Evolutionary conservation across 2,888 invertebrate genomes (phyloP).

Genomic region (Boloria euphrosyne): DNA sequence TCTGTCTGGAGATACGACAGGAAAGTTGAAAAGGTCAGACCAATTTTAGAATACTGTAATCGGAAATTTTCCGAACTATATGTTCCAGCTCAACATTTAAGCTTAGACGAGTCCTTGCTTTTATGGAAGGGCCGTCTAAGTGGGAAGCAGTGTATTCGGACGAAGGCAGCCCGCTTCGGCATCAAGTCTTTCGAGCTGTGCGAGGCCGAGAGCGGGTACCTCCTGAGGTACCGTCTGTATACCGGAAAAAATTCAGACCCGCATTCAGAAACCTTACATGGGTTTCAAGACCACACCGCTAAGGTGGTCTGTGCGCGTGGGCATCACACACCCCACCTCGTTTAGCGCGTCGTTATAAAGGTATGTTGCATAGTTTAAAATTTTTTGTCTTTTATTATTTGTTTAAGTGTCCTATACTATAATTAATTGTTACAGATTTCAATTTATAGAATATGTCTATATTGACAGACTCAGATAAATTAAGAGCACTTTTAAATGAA

Average conservation of each 20-base stretch:
- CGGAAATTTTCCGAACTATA: too few relatives aligned
- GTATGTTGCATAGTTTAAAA: background rate
- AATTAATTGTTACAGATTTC: conserved; percentile 5
- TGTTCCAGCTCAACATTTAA: too few relatives aligned
- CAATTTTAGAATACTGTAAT: too few relatives aligned
- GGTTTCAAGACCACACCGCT: background rate
- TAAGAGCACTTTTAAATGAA: conserved; percentile 2
- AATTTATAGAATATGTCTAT: conserved; percentile 8
- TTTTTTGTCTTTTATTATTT: background rate
- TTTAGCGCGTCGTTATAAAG: conserved; percentile 6
- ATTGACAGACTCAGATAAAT: background rate
- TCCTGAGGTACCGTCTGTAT: background rate
- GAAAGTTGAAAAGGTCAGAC: too few relatives aligned
- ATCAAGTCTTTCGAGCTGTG: background rate
- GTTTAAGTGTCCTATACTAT: background rate
- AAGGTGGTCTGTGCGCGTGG: background rate
- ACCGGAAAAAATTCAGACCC: background rate
- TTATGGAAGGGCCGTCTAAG: background rate
- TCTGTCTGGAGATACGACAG: too few relatives aligned
- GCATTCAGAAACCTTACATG: background rate
- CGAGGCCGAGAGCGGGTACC: background rate
- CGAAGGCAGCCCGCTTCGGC: background rate
- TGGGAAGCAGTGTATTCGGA: background rate
- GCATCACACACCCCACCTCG: conserved; percentile 13
- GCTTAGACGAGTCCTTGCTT: too few relatives aligned